These are phyloP conservation scores for Bombyx huttoni DNA, from an alignment of 2,888 invertebrate genomes.

Conservation along the genomic window DNA sequence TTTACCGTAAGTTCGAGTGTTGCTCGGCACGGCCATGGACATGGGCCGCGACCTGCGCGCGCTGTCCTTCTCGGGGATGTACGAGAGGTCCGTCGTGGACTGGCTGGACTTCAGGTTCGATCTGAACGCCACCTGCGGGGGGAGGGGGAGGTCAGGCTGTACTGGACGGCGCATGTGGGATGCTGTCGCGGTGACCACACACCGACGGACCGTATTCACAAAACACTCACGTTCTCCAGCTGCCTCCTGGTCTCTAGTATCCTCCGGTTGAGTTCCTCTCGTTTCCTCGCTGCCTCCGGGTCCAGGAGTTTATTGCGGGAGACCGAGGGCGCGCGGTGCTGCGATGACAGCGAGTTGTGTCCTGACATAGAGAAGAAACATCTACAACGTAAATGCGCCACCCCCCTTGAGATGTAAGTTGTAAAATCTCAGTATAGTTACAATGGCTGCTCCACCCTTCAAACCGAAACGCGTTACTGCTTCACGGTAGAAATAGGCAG, in stretches of 20 bases:
- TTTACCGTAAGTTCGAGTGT: conserved; percentile 48
- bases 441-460: no score
- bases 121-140: conserved; percentile 53
- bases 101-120: conserved; percentile 88
- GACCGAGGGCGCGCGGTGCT: conserved; percentile 42
- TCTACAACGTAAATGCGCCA: no score
- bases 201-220: no score
- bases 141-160: background rate
- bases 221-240: conserved; percentile 83
- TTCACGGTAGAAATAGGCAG: no score
- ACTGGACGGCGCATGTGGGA: no score
- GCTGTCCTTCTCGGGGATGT: conserved; percentile 70
- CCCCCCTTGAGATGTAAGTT: no score
- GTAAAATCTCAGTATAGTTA: no score
- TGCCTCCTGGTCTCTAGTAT: conserved; percentile 86
- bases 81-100: conserved; percentile 88
- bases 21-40: conserved; percentile 56
- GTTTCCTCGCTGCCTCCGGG: conserved; percentile 74
- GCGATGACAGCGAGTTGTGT: conserved; percentile 76
- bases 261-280: conserved; percentile 86
- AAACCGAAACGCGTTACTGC: no score
- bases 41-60: conserved; percentile 51
- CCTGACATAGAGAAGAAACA: conserved; percentile 17
- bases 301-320: conserved; percentile 69
- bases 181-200: no score